Evolutionary conservation across 1,140 invertebrate species (phyloP).

Genomic region (Eueides isabella): DNA sequence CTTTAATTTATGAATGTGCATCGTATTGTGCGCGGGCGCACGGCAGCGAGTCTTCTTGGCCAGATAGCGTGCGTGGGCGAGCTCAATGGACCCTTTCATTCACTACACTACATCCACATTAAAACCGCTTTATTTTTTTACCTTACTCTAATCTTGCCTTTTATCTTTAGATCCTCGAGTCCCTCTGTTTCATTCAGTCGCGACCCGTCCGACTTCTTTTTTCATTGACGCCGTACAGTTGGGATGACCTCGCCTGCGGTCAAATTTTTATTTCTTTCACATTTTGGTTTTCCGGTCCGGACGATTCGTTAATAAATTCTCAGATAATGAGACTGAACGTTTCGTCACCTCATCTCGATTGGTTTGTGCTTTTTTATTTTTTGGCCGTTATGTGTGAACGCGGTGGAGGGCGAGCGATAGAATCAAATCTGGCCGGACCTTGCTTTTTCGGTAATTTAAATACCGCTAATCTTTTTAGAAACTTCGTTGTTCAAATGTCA

Average conservation of each 20-base stretch:
- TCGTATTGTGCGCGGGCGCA: constrained; percentile 60
- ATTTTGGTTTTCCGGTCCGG: constrained; percentile 80
- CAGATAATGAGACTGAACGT: constrained; percentile 82
- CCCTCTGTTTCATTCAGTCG: constrained; percentile 78
- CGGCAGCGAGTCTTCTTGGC: constrained; percentile 44
- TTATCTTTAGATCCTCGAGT: constrained; percentile 77
- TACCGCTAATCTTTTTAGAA: constrained; percentile 74
- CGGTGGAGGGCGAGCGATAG: constrained; percentile 70
- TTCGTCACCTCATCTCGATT: constrained; percentile 81
- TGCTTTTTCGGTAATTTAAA: constrained; percentile 77
- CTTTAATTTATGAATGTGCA: constrained; percentile 60
- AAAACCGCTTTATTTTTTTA: constrained; percentile 77
- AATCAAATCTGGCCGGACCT: constrained; percentile 68
- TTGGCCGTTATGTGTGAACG: constrained; percentile 74
- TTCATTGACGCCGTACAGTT: constrained; percentile 78
- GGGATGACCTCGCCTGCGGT: constrained; percentile 79
- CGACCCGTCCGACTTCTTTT: constrained; percentile 78
- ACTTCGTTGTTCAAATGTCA: constrained; percentile 59
- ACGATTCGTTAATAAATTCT: constrained; percentile 82
- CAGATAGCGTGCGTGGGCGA: constrained; percentile 71
- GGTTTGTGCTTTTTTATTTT: constrained; percentile 73
- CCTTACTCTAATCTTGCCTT: constrained; percentile 73
- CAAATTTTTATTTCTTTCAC: constrained; percentile 82
- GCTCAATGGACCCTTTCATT: constrained; percentile 79
- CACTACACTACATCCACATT: constrained; percentile 78